phyloP scores from a whole-genome alignment of 2,888 invertebrate species.

The Hetaerina titia region DNA sequence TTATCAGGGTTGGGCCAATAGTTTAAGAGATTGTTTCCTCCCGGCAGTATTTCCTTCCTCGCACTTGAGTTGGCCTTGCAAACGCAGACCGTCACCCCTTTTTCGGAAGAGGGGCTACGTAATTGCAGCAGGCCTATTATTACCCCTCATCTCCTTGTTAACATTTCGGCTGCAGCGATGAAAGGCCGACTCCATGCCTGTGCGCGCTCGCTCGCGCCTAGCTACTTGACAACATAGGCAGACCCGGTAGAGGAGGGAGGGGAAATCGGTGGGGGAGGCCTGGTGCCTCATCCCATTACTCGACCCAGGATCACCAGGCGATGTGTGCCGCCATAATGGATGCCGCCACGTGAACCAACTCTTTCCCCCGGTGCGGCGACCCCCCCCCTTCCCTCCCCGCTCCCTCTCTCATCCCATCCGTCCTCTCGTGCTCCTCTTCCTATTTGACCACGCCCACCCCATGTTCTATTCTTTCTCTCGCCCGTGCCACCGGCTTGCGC shows the following conservation, averaged over 20 bases:
- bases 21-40: not conserved
- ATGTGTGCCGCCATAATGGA: not conserved
- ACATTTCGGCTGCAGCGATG: not conserved
- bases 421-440: constrained; percentile 39
- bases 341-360: constrained; percentile 13
- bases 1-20: not conserved
- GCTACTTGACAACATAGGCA: not conserved
- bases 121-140: not conserved
- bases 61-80: not conserved
- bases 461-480: constrained; percentile 48
- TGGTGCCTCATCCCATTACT: no score
- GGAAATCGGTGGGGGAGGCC: no score
- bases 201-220: not conserved
- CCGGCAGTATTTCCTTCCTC: not conserved
- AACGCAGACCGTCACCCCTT: not conserved
- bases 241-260: no score
- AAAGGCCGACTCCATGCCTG: not conserved
- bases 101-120: not conserved
- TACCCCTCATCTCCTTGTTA: not conserved
- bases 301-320: not conserved
- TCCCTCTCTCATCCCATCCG: not conserved
- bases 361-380: not conserved
- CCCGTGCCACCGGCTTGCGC: not conserved
- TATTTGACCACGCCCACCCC: constrained; percentile 60
- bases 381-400: not conserved